Percentiles rank a stretch among this genome's conserved stretches.
phyloP scores from a whole-genome alignment of 37 sponge, comb jelly and placozoan genomes.

The Aphrocallistes beatrix region DNA sequence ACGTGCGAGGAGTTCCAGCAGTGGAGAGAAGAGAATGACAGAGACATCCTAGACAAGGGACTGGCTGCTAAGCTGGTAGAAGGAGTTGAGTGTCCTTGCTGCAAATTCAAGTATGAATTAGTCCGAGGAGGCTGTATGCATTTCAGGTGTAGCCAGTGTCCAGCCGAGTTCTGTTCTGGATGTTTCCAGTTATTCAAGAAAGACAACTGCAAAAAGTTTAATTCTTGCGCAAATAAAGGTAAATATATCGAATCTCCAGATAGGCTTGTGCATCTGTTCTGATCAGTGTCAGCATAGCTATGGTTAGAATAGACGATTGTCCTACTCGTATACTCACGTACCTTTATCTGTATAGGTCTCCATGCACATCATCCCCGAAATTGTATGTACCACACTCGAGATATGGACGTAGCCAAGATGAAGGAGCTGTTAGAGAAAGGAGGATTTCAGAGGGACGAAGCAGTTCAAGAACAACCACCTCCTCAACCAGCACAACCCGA shows the following conservation, averaged over 20 bases:
- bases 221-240: constrained; percentile 41
- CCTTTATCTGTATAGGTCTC: constrained; percentile 50
- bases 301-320: too few relatives aligned
- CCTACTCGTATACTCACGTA: too few relatives aligned
- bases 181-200: constrained; percentile 53
- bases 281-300: too few relatives aligned
- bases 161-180: constrained; percentile 86
- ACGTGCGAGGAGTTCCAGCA: constrained; percentile 55
- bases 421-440: constrained; percentile 50
- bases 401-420: constrained; percentile 47
- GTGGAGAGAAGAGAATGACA: constrained; percentile 78
- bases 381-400: constrained; percentile 70
- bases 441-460: neutral
- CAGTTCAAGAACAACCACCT: neutral
- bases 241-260: too few relatives aligned
- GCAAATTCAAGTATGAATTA: constrained; percentile 62
- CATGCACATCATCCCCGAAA: constrained; percentile 90
- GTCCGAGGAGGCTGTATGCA: constrained; percentile 89
- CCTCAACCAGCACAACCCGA: neutral
- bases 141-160: constrained; percentile 75
- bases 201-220: constrained; percentile 40
- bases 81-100: constrained; percentile 84
- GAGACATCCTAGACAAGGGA: constrained; percentile 55
- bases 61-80: constrained; percentile 71
- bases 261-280: too few relatives aligned